phyloP scores from a whole-genome alignment of 2,888 invertebrate species.

The Drosophila yooni region DNA sequence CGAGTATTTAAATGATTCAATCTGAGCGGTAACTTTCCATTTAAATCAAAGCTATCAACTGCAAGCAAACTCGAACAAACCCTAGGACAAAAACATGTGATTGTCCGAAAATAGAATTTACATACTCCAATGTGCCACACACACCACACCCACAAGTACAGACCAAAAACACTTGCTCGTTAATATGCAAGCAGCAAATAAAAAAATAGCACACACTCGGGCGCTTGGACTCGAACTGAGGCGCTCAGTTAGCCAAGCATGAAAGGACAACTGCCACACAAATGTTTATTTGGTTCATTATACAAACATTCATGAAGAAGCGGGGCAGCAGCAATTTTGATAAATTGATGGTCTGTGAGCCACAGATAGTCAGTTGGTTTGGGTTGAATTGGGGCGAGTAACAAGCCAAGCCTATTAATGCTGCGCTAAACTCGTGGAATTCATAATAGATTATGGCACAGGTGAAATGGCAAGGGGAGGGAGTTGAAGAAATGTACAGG shows the following conservation, averaged over 20 bases:
- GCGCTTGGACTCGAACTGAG: constrained; percentile 5
- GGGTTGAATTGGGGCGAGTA: constrained; percentile 13
- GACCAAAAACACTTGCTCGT: constrained; percentile 27
- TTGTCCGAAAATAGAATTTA: background rate
- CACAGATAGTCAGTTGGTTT: constrained; percentile 50
- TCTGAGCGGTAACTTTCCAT: too few species aligned
- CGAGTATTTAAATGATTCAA: background rate
- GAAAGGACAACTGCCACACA: constrained; percentile 7
- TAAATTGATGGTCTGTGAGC: constrained; percentile 60
- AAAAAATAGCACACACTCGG: constrained; percentile 31
- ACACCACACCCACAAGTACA: background rate
- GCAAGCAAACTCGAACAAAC: background rate
- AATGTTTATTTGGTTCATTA: constrained; percentile 68
- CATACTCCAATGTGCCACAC: background rate
- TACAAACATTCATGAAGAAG: constrained; percentile 41
- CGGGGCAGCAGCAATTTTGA: constrained; percentile 50
- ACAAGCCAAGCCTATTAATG: constrained; percentile 38
- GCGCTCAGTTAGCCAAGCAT: constrained; percentile 14
- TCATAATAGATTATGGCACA: constrained; percentile 43
- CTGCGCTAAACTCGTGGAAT: constrained; percentile 39
- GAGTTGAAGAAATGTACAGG: background rate
- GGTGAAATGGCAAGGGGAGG: constrained; percentile 7
- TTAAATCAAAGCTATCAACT: background rate
- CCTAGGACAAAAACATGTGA: background rate
- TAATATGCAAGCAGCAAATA: constrained; percentile 57